Base-by-base conservation (phyloP, 2,113 vertebrate genomes). In the Rana temporaria region DNA sequence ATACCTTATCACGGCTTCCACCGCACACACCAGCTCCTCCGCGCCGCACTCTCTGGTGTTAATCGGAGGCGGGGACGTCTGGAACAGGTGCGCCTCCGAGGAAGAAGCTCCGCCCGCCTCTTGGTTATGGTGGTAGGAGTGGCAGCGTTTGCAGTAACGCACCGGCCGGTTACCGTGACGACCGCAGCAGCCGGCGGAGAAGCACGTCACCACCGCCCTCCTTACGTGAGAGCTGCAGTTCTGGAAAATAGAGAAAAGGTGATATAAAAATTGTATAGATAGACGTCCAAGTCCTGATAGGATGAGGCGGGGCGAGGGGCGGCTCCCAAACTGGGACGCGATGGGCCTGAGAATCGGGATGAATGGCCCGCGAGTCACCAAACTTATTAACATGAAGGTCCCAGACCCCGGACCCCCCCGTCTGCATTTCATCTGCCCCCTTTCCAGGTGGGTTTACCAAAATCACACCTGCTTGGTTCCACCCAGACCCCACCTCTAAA, bases 181-280 rank as follows among this genome's bases (percentile, higher is more conserved):
- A 89, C 95, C 97, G 1, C 98, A 99, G 94, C 98, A 99, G 86
- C 97, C 97, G 0, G 97, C 98, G 2, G 98, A 99, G 91, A 99
- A 99, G 93, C 98, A 99, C 1, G 98, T 99, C 87, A 99, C 98
- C 3, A 99, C 97, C 0, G 98, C 98, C 85, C 98, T 96, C 77
- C 98, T 92, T 53, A 99, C 98, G 7, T 99, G 98, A 2, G 98
- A 99, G 89, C 98, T 99, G 84, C 98, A 99, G 92, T 99, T 99
- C 98, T 99, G 86, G 34, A 82, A 86, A 70, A 6, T 85, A 76
- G 34, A n/a, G 14, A 24, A 5, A 22, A 53, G 42, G 42, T 42
- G 42, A 42, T 6, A 34, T 4, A 4, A 34, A 34, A 34, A 34
- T 42, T 42, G 42, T 42, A 8, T 42, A 6, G 1, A 6, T 34